phyloP scores from a whole-genome alignment of 2,888 invertebrate genomes.

The Imbricaverruca yamaguchii region DNA sequence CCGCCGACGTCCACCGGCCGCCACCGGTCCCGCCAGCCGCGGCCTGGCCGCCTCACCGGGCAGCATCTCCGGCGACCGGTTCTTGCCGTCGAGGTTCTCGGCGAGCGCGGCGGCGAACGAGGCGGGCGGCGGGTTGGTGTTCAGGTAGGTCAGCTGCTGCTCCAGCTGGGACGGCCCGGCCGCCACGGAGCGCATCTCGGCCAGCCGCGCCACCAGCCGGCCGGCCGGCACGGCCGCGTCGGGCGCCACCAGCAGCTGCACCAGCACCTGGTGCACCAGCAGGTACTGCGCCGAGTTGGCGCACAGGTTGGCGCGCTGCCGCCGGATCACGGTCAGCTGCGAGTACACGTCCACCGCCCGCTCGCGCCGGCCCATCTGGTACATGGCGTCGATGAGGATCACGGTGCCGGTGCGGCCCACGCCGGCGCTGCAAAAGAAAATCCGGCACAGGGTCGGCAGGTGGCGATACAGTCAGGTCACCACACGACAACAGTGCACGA shows the following conservation, averaged over 20 bases:
- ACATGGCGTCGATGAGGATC: constrained; percentile 50
- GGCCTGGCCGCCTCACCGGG: not conserved
- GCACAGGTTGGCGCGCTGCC: constrained; percentile 9
- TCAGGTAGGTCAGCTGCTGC: not conserved
- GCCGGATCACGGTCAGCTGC: not conserved
- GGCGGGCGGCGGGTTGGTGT: not conserved
- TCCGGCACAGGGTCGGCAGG: no score
- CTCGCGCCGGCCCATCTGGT: constrained; percentile 41
- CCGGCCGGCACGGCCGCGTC: constrained; percentile 41
- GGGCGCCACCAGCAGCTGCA: constrained; percentile 43
- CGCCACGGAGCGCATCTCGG: not conserved
- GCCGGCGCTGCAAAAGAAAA: constrained; percentile 45
- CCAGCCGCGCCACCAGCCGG: not conserved
- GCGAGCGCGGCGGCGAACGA: no score
- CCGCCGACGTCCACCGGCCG: no score
- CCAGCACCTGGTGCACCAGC: constrained; percentile 44
- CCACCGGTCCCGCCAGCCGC: no score
- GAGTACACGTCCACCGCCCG: constrained; percentile 12
- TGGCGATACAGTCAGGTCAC: no score
- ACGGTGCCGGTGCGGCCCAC: constrained; percentile 56
- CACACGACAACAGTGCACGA: no score
- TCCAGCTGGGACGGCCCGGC: not conserved
- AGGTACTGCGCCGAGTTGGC: constrained; percentile 43
- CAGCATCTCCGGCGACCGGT: not conserved
- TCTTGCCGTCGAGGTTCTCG: not conserved